Percentiles rank a stretch among this genome's conserved stretches.
phyloP scores from a whole-genome alignment of 2,113 vertebrate species.

The Neomonachus schauinslandi region DNA sequence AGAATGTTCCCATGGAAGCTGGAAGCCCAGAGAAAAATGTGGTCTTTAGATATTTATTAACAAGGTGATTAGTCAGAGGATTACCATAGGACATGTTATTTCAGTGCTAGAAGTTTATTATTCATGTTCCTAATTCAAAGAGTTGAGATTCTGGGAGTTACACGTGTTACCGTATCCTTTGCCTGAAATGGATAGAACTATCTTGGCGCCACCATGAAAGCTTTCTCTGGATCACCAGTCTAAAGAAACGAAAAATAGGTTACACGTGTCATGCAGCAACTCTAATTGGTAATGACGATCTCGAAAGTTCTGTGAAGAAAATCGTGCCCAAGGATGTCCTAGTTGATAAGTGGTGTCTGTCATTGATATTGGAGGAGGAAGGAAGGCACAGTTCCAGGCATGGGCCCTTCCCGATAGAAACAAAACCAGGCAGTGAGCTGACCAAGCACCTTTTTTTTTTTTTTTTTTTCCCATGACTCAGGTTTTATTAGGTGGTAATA shows the following conservation, averaged over 20 bases:
- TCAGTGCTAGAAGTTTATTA: slow-evolving; percentile 28
- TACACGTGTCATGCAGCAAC: neutral
- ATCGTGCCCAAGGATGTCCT: neutral
- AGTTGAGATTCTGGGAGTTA: neutral
- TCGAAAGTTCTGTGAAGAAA: neutral
- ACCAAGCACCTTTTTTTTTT: neutral
- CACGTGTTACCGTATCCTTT: neutral
- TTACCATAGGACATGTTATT: slow-evolving; percentile 61
- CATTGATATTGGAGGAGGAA: neutral
- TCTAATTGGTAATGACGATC: neutral
- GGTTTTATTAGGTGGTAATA: too few relatives aligned
- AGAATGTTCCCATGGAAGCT: slow-evolving; percentile 66
- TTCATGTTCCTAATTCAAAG: slow-evolving; percentile 26
- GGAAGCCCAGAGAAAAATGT: slow-evolving; percentile 60
- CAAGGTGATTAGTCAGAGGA: slow-evolving; percentile 72
- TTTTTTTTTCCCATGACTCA: too few relatives aligned
- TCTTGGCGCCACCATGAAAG: neutral
- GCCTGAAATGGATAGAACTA: neutral
- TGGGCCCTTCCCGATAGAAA: neutral
- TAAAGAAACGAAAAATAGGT: neutral
- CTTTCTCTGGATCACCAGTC: neutral
- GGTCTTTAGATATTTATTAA: slow-evolving; percentile 77
- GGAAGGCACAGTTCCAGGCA: neutral
- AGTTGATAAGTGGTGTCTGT: neutral
- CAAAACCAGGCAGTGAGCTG: neutral